A percentile compares a stretch with the other conserved stretches of the same genome.
Evolutionary conservation across 2,888 invertebrate species (phyloP).

Genomic region (Argyra leucocephala): DNA sequence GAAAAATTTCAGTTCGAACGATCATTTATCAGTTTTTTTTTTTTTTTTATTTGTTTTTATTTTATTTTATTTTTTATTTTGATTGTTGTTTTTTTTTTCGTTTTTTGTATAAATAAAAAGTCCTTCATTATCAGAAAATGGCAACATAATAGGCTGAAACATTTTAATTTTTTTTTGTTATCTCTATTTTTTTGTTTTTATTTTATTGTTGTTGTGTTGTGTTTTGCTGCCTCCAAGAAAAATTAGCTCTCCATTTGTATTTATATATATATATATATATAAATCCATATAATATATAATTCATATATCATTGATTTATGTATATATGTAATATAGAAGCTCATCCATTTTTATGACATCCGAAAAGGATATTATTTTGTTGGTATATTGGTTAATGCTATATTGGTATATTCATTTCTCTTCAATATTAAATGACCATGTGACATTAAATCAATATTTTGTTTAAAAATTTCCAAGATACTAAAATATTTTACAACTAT

Average conservation of each 20-base stretch:
- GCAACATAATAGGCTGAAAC: not conserved
- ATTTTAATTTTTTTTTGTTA: not conserved
- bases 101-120: no score
- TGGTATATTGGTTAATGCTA: not conserved
- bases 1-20: not conserved
- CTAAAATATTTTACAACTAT: not conserved
- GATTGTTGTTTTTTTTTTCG: not conserved
- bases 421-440: not conserved
- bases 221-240: not conserved
- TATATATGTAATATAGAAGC: not conserved
- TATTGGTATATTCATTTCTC: not conserved
- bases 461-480: not conserved
- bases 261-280: no score
- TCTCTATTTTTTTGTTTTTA: not conserved
- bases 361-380: not conserved
- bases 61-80: not conserved
- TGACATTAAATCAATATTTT: not conserved
- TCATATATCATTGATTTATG: no score
- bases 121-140: constrained; percentile 6
- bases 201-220: no score
- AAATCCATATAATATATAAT: no score
- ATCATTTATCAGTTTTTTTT: constrained; percentile 6
- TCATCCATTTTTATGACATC: constrained; percentile 3
- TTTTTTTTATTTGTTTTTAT: not conserved
- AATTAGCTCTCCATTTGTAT: not conserved